These are phyloP conservation scores for Acromyrmex heyeri DNA, from an alignment of 1,140 invertebrate genomes.

Conservation along the genomic window DNA sequence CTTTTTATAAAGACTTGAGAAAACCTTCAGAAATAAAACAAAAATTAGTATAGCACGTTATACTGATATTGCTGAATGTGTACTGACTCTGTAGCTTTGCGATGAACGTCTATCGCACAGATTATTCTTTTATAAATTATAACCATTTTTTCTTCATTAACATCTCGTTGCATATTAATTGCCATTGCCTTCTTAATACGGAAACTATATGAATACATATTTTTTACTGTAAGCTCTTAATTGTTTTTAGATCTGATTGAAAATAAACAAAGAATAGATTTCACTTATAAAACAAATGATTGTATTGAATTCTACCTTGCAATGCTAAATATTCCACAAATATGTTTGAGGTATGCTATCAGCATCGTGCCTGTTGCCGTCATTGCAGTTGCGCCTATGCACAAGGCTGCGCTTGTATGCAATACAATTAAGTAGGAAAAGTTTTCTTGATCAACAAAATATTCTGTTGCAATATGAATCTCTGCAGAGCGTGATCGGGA, in stretches of 20 bases:
- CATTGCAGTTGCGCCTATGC: background rate
- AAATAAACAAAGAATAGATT: too few species aligned
- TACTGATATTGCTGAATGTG: background rate
- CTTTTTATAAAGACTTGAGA: too few species aligned
- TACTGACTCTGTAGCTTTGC: constrained; percentile 36
- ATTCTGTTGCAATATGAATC: background rate
- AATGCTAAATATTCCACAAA: constrained; percentile 9
- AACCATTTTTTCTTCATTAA: background rate
- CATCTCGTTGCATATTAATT: background rate
- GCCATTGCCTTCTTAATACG: constrained; percentile 23
- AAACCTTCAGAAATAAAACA: too few species aligned
- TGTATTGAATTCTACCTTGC: background rate
- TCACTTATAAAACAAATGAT: background rate
- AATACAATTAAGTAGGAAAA: constrained; percentile 1
- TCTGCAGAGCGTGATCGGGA: background rate
- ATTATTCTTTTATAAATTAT: constrained; percentile 1
- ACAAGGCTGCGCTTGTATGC: background rate
- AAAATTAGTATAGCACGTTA: too few species aligned
- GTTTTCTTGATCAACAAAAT: constrained; percentile 16
- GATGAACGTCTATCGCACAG: constrained; percentile 39
- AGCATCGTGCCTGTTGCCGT: background rate
- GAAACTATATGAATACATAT: constrained; percentile 16
- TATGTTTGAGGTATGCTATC: background rate
- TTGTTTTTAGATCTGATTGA: background rate
- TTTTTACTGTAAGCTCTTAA: background rate